Evolutionary conservation across 2,888 invertebrate genomes (phyloP).

Genomic region (Drosophila aldrichi): DNA sequence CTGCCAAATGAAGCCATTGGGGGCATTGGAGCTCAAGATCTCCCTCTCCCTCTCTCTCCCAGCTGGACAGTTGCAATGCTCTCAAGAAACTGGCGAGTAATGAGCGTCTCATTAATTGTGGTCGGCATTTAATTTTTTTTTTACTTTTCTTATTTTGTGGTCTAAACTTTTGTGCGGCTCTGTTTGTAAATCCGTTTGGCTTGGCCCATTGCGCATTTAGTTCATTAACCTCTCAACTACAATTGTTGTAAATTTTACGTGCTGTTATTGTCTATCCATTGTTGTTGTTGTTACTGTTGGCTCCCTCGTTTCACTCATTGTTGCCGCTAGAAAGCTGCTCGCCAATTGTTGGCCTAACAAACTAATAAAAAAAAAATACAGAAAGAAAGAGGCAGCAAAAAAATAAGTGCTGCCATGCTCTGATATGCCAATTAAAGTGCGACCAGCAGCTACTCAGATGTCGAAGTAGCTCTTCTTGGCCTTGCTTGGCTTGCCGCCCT

Average conservation of each 20-base stretch:
- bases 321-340: conserved; percentile 65
- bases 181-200: conserved; percentile 69
- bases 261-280: conserved; percentile 31
- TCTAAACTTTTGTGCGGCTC: conserved; percentile 34
- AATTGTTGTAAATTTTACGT: conserved; percentile 72
- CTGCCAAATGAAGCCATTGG: conserved; percentile 61
- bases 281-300: conserved; percentile 23
- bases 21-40: background rate
- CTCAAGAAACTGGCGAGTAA: conserved; percentile 60
- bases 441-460: conserved; percentile 55
- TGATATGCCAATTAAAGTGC: conserved; percentile 79
- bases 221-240: conserved; percentile 80
- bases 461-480: conserved; percentile 11
- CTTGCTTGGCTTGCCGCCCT: conserved; percentile 14
- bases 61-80: conserved; percentile 20
- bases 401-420: conserved; percentile 58
- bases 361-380: conserved; percentile 49
- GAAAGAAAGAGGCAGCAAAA: conserved; percentile 31
- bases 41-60: background rate
- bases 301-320: conserved; percentile 56
- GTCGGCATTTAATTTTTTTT: conserved; percentile 23
- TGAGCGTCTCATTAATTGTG: conserved; percentile 73
- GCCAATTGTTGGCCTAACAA: conserved; percentile 62
- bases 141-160: conserved; percentile 8
- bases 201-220: conserved; percentile 81